Base-by-base conservation (phyloP, 2,888 invertebrate species). In the Dascillus cervinus region DNA sequence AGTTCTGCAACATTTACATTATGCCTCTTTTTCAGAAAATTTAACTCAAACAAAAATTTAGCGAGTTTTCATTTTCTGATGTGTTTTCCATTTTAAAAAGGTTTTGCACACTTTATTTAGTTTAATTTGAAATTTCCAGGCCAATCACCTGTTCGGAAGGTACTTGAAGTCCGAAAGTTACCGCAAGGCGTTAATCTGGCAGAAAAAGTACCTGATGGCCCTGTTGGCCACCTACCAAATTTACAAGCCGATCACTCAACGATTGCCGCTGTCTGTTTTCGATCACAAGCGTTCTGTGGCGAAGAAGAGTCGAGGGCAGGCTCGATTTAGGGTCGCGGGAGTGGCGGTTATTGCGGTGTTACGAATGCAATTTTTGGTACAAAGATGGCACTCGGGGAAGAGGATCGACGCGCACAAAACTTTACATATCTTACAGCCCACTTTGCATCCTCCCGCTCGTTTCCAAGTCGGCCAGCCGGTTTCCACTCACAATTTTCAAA, bases 111-210 rank as follows among this genome's bases (percentile, higher is more conserved):
- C n/a, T n/a, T n/a, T n/a, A n/a, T n/a, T n/a, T n/a, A n/a, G n/a
- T n/a, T n/a, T n/a, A n/a, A n/a, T n/a, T n/a, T n/a, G n/a, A n/a
- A n/a, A n/a, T n/a, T n/a, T n/a, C n/a, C n/a, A n/a, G 62, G 65
- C 73, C 14, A 72, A 75, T 38, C 72, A 75, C 42, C 60, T 79
- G 37, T 73, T 79, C 39, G 75, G 75, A 6, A 77, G 77, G 50
- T 87, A 82, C 56, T 66, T 90, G 44, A 73, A 86, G 15, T 75
- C 84, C 3, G 87, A 92, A 57, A 89, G 90, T 55, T 85, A 83
- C 50, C 76, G 86, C 35, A 91, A 90, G 60, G 86, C 91, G 8
- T 68, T 95, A 30, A 76, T 84, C 29, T 92, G 84, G 73, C 95
- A 95, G 68, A 95, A 95, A 65, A 75, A 82, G 11, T 94, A 91